phyloP scores from a whole-genome alignment of 2,888 invertebrate genomes.

The Panzeria rudis region DNA sequence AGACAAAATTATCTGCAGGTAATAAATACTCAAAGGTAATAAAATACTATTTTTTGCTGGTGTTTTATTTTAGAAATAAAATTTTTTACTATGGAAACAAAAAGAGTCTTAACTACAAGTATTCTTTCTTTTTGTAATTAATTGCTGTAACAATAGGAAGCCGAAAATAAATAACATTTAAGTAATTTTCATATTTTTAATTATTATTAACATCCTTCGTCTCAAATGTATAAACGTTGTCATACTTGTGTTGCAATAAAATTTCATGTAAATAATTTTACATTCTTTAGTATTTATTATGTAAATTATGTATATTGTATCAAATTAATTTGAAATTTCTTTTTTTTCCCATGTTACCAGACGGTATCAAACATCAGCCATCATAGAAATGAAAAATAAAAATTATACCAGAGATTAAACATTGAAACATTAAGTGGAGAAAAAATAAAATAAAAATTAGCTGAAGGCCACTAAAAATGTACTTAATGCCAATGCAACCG shows the following conservation, averaged over 20 bases:
- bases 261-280: neutral
- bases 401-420: slow-evolving; percentile 41
- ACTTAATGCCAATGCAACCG: neutral
- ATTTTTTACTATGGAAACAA: neutral
- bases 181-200: slow-evolving; percentile 3
- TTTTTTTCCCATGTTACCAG: neutral
- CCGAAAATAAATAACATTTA: slow-evolving; percentile 14
- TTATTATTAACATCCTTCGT: slow-evolving; percentile 2
- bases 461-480: slow-evolving; percentile 1
- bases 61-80: neutral
- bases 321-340: slow-evolving; percentile 58
- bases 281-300: slow-evolving; percentile 13
- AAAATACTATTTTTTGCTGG: neutral
- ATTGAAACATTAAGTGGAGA: slow-evolving; percentile 16
- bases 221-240: neutral
- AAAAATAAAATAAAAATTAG: neutral
- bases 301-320: slow-evolving; percentile 26
- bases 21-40: slow-evolving; percentile 3
- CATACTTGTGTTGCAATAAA: neutral
- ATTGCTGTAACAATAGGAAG: neutral
- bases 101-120: slow-evolving; percentile 5
- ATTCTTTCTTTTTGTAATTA: neutral
- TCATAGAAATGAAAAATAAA: slow-evolving; percentile 32
- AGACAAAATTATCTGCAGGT: slow-evolving; percentile 12
- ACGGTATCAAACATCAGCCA: slow-evolving; percentile 19